phyloP scores from a whole-genome alignment of 2,888 invertebrate genomes.

The Plagodis dolabraria region DNA sequence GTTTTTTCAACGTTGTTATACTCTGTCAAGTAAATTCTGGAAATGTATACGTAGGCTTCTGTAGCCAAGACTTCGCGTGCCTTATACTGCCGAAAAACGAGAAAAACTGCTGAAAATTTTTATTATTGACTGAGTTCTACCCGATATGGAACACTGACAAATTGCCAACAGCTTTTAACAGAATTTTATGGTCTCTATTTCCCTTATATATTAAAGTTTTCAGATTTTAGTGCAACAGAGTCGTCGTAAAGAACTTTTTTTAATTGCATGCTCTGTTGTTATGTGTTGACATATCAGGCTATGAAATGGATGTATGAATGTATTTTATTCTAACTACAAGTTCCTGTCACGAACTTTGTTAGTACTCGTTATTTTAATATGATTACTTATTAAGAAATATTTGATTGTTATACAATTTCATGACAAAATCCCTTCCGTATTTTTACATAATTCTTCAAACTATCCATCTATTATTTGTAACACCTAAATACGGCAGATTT shows the following conservation, averaged over 20 bases:
- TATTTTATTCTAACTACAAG: conserved; percentile 32
- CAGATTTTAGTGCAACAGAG: conserved; percentile 49
- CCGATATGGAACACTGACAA: conserved; percentile 78
- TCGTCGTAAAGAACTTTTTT: conserved; percentile 58
- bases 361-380: neutral
- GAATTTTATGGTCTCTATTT: conserved; percentile 58
- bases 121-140: conserved; percentile 76
- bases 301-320: conserved; percentile 30
- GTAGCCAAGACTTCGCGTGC: conserved; percentile 75
- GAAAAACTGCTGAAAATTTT: conserved; percentile 70
- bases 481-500: too few species aligned
- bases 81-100: conserved; percentile 71
- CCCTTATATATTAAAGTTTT: conserved; percentile 50
- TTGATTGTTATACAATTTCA: too few species aligned
- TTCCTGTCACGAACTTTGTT: conserved; percentile 32
- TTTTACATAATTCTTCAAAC: too few species aligned
- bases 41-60: conserved; percentile 59
- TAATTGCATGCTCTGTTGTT: conserved; percentile 58
- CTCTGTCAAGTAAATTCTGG: conserved; percentile 70
- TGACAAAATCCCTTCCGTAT: too few species aligned
- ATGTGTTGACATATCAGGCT: conserved; percentile 61
- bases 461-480: too few species aligned
- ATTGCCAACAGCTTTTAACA: conserved; percentile 72
- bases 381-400: neutral
- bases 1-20: conserved; percentile 66